Evolutionary conservation across 1,140 invertebrate species (phyloP).

Genomic region (Diuraphis noxia): DNA sequence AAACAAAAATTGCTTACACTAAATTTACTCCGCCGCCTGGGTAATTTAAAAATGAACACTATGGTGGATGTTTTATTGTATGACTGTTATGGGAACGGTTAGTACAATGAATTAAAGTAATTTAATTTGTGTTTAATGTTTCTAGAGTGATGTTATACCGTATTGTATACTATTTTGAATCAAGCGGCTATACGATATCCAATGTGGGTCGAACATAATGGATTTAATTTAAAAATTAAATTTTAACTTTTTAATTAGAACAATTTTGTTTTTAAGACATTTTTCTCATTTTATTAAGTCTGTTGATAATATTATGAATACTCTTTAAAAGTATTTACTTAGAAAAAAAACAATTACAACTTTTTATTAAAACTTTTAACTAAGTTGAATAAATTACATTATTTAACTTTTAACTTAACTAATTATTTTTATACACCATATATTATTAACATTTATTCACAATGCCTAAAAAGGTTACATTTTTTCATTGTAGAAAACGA

Average conservation of each 20-base stretch:
- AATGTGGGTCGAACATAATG: not conserved
- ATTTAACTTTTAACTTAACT: conserved; percentile 26
- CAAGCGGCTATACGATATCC: no score
- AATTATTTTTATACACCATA: conserved; percentile 16
- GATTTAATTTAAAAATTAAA: not conserved
- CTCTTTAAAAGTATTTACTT: not conserved
- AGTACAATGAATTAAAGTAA: conserved; percentile 7
- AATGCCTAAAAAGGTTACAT: not conserved
- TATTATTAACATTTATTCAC: conserved; percentile 23
- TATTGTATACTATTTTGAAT: not conserved
- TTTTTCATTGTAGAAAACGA: not conserved
- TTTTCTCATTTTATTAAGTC: not conserved
- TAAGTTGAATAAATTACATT: conserved; percentile 34
- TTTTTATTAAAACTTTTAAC: conserved; percentile 35
- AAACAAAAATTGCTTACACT: conserved; percentile 24
- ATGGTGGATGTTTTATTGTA: not conserved
- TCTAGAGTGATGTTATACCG: not conserved
- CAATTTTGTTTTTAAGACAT: not conserved
- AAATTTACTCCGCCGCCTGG: not conserved
- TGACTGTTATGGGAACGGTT: not conserved
- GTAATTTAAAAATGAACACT: conserved; percentile 18
- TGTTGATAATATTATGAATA: conserved; percentile 11
- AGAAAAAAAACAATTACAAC: conserved; percentile 28
- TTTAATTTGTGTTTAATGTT: conserved; percentile 24
- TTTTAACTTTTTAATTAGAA: conserved; percentile 13